Percentiles rank a stretch among this genome's conserved stretches.
Conservation (phyloP, 2,888 invertebrate genomes). For the Zhuqinia jingwanae region DNA sequence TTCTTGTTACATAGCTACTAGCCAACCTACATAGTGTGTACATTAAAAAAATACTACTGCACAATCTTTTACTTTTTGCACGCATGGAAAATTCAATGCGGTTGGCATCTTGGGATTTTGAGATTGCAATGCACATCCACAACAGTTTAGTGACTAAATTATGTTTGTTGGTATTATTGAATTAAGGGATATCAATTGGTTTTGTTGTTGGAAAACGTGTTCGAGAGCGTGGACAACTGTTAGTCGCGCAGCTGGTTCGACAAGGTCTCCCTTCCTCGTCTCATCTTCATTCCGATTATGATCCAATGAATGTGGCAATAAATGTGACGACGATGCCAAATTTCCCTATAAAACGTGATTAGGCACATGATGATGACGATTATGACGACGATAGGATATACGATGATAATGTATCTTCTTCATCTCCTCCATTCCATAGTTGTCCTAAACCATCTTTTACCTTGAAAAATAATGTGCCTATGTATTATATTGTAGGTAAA, state of each 20-base stretch:
- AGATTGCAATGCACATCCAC: not conserved
- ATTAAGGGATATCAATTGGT: too few relatives aligned
- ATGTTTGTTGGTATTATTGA: not conserved
- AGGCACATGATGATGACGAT: not conserved
- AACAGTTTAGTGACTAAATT: not conserved
- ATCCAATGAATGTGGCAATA: too few relatives aligned
- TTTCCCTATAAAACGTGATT: constrained; percentile 16
- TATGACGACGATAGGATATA: not conserved
- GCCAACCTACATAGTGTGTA: too few relatives aligned
- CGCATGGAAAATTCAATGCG: too few relatives aligned
- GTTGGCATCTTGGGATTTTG: too few relatives aligned
- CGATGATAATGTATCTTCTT: too few relatives aligned
- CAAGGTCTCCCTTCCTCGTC: constrained; percentile 1
- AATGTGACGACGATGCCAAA: not conserved
- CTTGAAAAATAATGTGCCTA: not conserved
- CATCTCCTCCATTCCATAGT: not conserved
- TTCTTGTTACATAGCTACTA: too few relatives aligned
- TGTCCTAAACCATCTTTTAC: not conserved
- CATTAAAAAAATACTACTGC: too few relatives aligned
- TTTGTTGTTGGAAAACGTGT: constrained; percentile 3
- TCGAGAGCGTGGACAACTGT: not conserved
- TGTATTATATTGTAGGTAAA: too few relatives aligned
- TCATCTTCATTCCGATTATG: not conserved
- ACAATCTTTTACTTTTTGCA: not conserved
- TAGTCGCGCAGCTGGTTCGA: not conserved